Evolutionary conservation across 2,797 vertebrate genomes (phyloP), one percentile per base, ranked within the genome.

Genomic region (Glossophaga mutica): DNA sequence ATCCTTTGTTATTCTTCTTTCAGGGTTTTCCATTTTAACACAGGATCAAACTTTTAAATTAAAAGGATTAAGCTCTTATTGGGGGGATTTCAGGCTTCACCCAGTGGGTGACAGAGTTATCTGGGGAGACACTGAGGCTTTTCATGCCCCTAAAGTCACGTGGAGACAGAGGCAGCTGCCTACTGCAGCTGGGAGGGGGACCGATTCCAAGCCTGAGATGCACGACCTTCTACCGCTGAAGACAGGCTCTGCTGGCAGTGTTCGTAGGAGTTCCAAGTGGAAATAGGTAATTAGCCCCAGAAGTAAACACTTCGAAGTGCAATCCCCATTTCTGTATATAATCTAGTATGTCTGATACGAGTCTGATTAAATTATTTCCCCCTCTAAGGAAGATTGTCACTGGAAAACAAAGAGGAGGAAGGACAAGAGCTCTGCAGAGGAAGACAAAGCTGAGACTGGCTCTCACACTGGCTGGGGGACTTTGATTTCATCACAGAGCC

Each of bases 41-140:
- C 24, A 73, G 42, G 71, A 96, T 96, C 84, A 97, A 62, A 81
- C 39, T 94, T 96, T 95, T 94, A 84, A 96, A 93, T 97, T 32
- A 87, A 95, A 89, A 55, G 70, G 57, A 91, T 95, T 96, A 97
- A 73, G 65, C 26, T 84, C 57, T 94, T 81, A 76, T 44, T 85
- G 93, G 78, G 62, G 65, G 83, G 77, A 93, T 93, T 95, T 94
- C 68, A 48, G 92, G 57, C 76, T 93, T 96, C 70, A 84, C 65
- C 74, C 79, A 77, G 70, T 86, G 68, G 55, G 86, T 42, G 81
- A 92, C 67, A 52, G 26, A 46, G 39, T 52, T 94, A 78, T 86
- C n/a, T 86, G 62, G 46, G 73, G 67, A 76, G 78, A 68, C 39
- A 39, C 1, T 34, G 82, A 94, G 68, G 48, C 46, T 76, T 85